Evolutionary conservation across 1,140 invertebrate genomes (phyloP), one percentile per base, ranked within the genome.

Genomic region (Ceratitis capitata): DNA sequence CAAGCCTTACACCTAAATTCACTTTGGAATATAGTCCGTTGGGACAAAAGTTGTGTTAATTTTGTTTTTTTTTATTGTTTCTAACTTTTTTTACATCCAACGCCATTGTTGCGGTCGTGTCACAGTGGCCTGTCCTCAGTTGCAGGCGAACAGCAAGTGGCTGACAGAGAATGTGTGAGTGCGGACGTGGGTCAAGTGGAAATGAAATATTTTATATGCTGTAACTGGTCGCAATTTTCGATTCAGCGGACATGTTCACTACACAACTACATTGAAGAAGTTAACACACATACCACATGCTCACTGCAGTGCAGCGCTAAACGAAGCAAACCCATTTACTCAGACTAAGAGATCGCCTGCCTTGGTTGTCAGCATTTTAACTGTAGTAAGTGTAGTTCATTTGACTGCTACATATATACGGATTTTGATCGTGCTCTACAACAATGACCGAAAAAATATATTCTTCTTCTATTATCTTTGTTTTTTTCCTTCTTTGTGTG

Each of bases 161-260:
- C 61, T 12, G 61, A 35, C 32, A 29, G 12, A 16, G 61, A 35
- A 6, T 7, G 35, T 32, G 19, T 35, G 12, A 69, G 61, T 16
- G 9, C n/a, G 61, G 61, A 32, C 32, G 9, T 35, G 61, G 61
- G 61, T 69, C 61, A 69, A 69, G 61, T 69, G 61, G 61, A 69
- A 69, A 32, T 69, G 61, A 69, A 69, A 69, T 69, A 69, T 69
- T 69, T 69, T 69, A 69, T 69, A 32, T 32, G 29, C 61, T 14
- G 61, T 69, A 69, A 69, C 61, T 69, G 61, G 61, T 35, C 61
- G 32, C 61, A 69, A 69, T 69, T 69, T 69, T 69, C 61, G 61
- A 69, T 69, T 69, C 61, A 69, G 29, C 35, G 61, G 16, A 69
- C 61, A 35, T 39, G 32, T 53, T 19, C n/a, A 53, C 61, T 69